Evolutionary conservation across 2,797 vertebrate species (phyloP), one percentile per base, ranked within the genome.

Genomic region (Chelidonichthys spinosus): DNA sequence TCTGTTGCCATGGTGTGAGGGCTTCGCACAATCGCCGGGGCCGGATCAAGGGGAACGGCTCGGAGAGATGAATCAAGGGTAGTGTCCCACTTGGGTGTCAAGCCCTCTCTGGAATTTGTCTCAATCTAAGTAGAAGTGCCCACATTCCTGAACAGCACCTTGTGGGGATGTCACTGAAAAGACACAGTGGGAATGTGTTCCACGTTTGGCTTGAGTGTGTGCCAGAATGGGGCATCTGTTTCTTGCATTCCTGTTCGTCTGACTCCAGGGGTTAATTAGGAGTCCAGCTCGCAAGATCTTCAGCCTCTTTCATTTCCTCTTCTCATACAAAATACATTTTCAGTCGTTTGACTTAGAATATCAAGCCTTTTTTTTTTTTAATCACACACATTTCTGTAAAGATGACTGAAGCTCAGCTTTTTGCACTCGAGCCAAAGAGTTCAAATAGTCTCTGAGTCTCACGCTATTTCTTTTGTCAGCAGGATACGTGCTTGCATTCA

Each of bases 1-100:
- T 53, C 75, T 63, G 93, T 95, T 94, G 91, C 92, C 91, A 94
- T 95, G 92, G 93, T 56, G 77, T 85, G 78, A 66, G 73, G 86
- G 72, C 79, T 88, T 83, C 74, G 54, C 84, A 89, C 90, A 84
- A 90, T 84, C 44, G 78, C 79, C 74, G 46, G 76, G 83, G 73
- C 84, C 72, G 60, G 80, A 91, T 69, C 13, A 72, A 79, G 74
- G 78, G 84, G 75, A 85, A 82, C 80, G 66, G 69, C 74, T 81
- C 14, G n/a, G 17, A 50, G 77, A 86, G 88, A 92, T 92, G 88
- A 92, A 93, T 94, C 82, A 80, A 81, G 87, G 83, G 75, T 81
- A 89, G 90, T 91, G 92, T 94, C 90, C 93, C 85, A 83, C 87
- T 91, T 72, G 70, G 86, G 88, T 74, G 84, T 89, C 89, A 78